A percentile compares a stretch with the other conserved stretches of the same genome.
phyloP scores from a whole-genome alignment of 2,888 invertebrate genomes.

The Uropetala carovei region DNA sequence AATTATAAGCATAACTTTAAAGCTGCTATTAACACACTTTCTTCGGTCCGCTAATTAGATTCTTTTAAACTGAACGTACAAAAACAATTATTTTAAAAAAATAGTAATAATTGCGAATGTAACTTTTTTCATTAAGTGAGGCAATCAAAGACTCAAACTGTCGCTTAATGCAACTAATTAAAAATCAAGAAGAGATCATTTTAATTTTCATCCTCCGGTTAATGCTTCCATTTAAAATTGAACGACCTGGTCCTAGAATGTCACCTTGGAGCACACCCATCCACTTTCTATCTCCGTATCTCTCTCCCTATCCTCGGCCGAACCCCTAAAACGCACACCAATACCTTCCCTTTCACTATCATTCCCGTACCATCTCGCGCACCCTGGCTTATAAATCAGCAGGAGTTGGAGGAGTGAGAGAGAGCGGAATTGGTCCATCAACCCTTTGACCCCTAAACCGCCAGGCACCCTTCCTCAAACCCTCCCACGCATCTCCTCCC shows the following conservation, averaged over 20 bases:
- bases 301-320: neutral
- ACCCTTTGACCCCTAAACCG: neutral
- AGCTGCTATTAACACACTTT: no score
- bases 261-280: neutral
- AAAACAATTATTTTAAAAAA: no score
- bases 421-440: neutral
- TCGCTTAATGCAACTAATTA: neutral
- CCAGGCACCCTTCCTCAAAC: neutral
- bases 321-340: no score
- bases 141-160: neutral
- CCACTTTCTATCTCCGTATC: neutral
- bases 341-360: neutral
- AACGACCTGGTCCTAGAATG: neutral
- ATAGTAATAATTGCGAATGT: no score
- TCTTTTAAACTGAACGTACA: no score
- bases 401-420: neutral
- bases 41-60: no score
- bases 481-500: neutral
- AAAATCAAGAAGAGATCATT: neutral
- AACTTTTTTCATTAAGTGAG: neutral
- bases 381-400: neutral
- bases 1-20: no score
- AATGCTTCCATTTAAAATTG: neutral
- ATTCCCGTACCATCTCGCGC: neutral
- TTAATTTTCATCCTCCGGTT: neutral